phyloP scores from a whole-genome alignment of 2,113 vertebrate genomes.

The Poeciliopsis retropinna region DNA sequence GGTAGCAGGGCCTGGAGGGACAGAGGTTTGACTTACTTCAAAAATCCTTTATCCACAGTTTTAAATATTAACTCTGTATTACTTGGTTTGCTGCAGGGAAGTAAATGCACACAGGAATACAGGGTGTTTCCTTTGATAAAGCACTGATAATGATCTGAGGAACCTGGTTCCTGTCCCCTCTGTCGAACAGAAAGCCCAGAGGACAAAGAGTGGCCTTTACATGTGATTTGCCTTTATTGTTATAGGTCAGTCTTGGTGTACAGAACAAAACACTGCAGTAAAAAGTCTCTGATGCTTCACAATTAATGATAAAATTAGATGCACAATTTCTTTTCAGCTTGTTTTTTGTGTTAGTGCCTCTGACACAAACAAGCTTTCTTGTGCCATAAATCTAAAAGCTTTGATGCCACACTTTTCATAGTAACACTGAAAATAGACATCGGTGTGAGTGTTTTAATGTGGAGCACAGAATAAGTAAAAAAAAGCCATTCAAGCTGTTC shows the following conservation, averaged over 20 bases:
- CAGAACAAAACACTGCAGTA: conserved; percentile 22
- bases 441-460: neutral
- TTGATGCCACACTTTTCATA: neutral
- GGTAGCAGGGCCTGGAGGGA: conserved; percentile 66
- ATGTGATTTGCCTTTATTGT: conserved; percentile 48
- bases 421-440: neutral
- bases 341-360: too few species aligned
- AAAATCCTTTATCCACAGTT: neutral
- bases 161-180: conserved; percentile 19
- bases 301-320: too few species aligned
- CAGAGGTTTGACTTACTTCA: conserved; percentile 18
- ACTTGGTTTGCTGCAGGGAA: conserved; percentile 9
- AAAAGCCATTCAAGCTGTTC: neutral
- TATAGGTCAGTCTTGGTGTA: conserved; percentile 29
- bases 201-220: conserved; percentile 73
- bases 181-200: conserved; percentile 18
- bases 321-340: too few species aligned
- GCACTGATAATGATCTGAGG: conserved; percentile 58
- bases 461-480: neutral
- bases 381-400: neutral
- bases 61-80: conserved; percentile 2
- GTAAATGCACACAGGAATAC: conserved; percentile 9
- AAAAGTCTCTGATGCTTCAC: neutral
- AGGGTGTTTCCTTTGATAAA: conserved; percentile 41
- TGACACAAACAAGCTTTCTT: neutral